Evolutionary conservation across 2,797 vertebrate species (phyloP).

Genomic region (Rhabdomys pumilio): DNA sequence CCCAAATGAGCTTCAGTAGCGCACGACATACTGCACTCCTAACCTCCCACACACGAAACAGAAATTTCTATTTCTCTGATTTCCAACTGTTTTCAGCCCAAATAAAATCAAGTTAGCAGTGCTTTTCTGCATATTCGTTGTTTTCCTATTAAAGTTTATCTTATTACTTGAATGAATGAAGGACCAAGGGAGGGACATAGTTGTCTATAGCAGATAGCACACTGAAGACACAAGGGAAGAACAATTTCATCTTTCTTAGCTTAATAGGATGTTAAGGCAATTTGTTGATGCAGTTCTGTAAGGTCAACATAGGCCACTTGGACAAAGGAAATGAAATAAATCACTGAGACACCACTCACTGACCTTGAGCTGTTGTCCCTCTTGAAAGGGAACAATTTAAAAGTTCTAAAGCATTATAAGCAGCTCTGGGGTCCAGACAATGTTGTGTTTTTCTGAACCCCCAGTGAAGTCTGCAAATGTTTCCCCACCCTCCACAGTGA

Average conservation of each 20-base stretch:
- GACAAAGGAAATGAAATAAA: constrained; percentile 77
- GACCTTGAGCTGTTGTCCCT: constrained; percentile 74
- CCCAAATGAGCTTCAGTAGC: neutral
- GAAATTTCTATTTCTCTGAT: constrained; percentile 41
- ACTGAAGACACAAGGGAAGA: neutral
- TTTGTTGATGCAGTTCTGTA: constrained; percentile 78
- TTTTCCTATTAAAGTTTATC: constrained; percentile 70
- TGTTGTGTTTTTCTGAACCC: constrained; percentile 76
- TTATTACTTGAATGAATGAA: constrained; percentile 41
- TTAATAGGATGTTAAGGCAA: constrained; percentile 74
- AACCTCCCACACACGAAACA: neutral
- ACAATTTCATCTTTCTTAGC: constrained; percentile 78
- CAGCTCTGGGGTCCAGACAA: constrained; percentile 56
- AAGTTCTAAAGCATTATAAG: constrained; percentile 69
- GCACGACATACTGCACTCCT: constrained; percentile 18
- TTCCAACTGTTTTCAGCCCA: constrained; percentile 56
- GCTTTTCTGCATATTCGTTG: constrained; percentile 11
- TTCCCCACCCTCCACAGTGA: constrained; percentile 85
- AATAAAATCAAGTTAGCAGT: constrained; percentile 30
- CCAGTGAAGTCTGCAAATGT: constrained; percentile 85
- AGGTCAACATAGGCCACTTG: constrained; percentile 60
- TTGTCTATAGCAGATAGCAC: neutral
- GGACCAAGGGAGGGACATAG: neutral
- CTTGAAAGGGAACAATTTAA: constrained; percentile 48
- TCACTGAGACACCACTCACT: constrained; percentile 70